Percentiles rank a stretch among this genome's conserved stretches.
These are phyloP conservation scores for Larimichthys crocea DNA, from an alignment of 2,113 vertebrate species.

Conservation along the genomic window DNA sequence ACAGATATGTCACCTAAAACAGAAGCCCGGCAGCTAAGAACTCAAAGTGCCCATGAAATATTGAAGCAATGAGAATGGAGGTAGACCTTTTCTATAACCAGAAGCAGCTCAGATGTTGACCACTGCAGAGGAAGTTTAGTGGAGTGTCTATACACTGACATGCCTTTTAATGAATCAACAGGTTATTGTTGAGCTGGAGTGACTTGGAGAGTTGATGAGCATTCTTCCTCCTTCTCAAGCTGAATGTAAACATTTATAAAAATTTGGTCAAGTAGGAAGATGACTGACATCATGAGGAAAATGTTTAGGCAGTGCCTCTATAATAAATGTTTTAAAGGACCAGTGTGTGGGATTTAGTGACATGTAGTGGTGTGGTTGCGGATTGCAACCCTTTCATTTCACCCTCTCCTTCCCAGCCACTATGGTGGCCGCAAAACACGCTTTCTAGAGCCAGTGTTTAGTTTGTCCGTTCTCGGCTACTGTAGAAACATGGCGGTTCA, in stretches of 20 bases:
- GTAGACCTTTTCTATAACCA: conserved; percentile 63
- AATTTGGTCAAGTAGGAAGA: conserved; percentile 74
- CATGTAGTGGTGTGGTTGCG: too few species aligned
- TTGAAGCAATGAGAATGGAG: conserved; percentile 74
- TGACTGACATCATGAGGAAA: conserved; percentile 59
- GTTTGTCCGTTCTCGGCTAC: too few species aligned
- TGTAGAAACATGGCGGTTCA: too few species aligned
- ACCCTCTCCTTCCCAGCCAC: too few species aligned
- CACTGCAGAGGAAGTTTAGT: conserved; percentile 14
- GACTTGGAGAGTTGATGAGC: conserved; percentile 1
- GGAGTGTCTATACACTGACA: not conserved
- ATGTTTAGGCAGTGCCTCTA: conserved; percentile 36
- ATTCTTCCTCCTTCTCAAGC: conserved; percentile 51
- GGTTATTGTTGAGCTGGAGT: not conserved
- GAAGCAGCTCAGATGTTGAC: conserved; percentile 31
- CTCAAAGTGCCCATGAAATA: conserved; percentile 69
- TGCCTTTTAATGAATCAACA: not conserved
- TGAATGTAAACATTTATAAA: conserved; percentile 72
- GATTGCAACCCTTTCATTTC: too few species aligned
- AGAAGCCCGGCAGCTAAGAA: conserved; percentile 72
- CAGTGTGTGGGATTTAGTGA: too few species aligned
- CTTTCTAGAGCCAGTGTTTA: too few species aligned
- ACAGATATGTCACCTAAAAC: conserved; percentile 48
- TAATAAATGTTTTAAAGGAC: conserved; percentile 6
- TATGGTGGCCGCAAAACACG: too few species aligned